A percentile compares a stretch with the other conserved stretches of the same genome.
phyloP scores from a whole-genome alignment of 2,113 vertebrate species.

The Myotis davidii region DNA sequence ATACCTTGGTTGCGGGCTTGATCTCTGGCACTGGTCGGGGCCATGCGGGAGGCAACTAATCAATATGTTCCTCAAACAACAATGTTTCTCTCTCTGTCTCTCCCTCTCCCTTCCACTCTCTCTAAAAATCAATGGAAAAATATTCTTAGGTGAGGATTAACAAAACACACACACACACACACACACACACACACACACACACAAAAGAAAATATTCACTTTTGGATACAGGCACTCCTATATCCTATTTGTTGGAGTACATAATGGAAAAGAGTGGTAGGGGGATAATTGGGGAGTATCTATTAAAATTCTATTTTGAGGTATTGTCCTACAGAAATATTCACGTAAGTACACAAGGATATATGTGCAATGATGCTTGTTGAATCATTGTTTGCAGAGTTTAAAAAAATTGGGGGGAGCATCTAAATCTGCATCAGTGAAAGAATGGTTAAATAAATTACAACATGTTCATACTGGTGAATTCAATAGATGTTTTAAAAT shows the following conservation, averaged over 20 bases:
- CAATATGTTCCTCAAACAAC: no score
- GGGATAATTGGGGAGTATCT: background rate
- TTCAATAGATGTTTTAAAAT: conserved; percentile 40
- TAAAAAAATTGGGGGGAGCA: background rate
- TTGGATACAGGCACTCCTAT: background rate
- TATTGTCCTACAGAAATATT: conserved; percentile 16
- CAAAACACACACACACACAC: no score
- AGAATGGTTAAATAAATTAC: background rate
- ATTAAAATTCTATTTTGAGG: conserved; percentile 5
- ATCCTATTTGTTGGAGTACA: background rate
- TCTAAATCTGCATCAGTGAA: background rate
- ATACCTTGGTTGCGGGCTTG: no score
- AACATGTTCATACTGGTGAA: background rate
- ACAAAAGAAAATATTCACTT: background rate
- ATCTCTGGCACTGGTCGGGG: no score
- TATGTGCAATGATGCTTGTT: background rate
- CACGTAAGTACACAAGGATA: background rate
- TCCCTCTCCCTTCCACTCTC: no score
- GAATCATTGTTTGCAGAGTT: conserved; percentile 8
- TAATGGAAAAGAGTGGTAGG: background rate
- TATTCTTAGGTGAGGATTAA: no score
- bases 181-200: no score
- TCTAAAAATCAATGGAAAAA: no score
- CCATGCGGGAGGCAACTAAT: no score
- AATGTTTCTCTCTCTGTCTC: no score